Evolutionary conservation across 2,888 invertebrate species (phyloP), one percentile per base, ranked within the genome.

Genomic region (Euzetes globulus): DNA sequence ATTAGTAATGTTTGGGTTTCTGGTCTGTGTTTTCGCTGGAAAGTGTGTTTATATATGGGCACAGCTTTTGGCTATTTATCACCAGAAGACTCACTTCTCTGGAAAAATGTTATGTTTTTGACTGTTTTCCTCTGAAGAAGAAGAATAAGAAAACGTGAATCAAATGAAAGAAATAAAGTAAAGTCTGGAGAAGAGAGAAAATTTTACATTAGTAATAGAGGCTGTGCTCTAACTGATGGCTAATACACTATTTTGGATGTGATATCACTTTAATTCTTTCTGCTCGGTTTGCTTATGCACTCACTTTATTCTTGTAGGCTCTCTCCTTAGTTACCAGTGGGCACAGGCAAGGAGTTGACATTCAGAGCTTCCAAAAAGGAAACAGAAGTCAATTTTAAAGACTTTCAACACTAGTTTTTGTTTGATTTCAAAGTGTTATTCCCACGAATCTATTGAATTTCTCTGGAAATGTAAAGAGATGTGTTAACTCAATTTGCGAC

Each of bases 221-320:
- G 33, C 33, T 33, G 33, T 33, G 33, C 33, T 33, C 52, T 52
- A 19, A 19, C 52, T 52, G 52, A 33, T 52, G 52, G n/a, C 47
- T 17, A 17, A 47, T 15, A n/a, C 52, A 25, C 55, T 19, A 25
- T 19, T 25, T 52, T 52, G 52, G 19, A n/a, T 17, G 52, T 41
- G 37, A 68, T 68, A 45, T 68, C 45, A 45, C 41, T 68, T 45
- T 45, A 68, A 63, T 63, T 63, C 68, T 68, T 68, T 68, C 41
- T 37, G 37, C 68, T 68, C 45, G 68, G 68, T 68, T 68, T 68
- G 68, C 45, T 68, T 68, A 45, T 68, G 68, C 68, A 68, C 68
- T 68, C 45, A 68, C 45, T 41, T 65, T 41, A 41, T 41, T 68
- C 37, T 22, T 37, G n/a, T 33, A 29, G 15, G 17, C 15, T 11